Conservation (phyloP, 2,888 invertebrate species). For the Dolichopus griseipennis region DNA sequence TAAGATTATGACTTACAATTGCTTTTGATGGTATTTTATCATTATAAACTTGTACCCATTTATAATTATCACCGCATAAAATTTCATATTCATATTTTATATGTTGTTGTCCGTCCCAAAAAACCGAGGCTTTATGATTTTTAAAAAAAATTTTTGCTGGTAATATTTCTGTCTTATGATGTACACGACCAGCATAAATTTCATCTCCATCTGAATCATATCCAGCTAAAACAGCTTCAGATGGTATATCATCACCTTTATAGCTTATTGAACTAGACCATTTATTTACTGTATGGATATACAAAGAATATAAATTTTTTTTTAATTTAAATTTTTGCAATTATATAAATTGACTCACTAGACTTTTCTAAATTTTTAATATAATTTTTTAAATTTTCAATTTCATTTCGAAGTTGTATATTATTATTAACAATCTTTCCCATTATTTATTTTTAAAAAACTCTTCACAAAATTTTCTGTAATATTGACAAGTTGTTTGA, state of each 20-base stretch:
- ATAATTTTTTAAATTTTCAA: too few relatives aligned
- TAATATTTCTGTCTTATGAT: slow-evolving; percentile 53
- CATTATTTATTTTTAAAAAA: too few relatives aligned
- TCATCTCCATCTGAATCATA: slow-evolving; percentile 60
- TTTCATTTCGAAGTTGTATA: too few relatives aligned
- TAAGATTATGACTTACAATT: not conserved
- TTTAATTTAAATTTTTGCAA: too few relatives aligned
- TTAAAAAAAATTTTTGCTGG: slow-evolving; percentile 55
- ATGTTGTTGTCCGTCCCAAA: slow-evolving; percentile 54
- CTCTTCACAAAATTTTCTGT: too few relatives aligned
- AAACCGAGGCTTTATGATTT: slow-evolving; percentile 55
- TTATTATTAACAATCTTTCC: too few relatives aligned
- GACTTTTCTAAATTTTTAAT: too few relatives aligned
- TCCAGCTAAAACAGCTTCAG: slow-evolving; percentile 51
- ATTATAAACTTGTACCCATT: slow-evolving; percentile 54
- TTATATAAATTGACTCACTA: too few relatives aligned
- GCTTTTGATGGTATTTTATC: slow-evolving; percentile 50
- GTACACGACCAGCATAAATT: slow-evolving; percentile 65
- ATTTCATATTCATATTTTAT: slow-evolving; percentile 58
- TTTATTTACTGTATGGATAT: too few relatives aligned
- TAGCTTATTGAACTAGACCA: too few relatives aligned
- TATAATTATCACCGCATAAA: slow-evolving; percentile 53
- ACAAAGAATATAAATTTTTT: too few relatives aligned
- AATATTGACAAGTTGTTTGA: too few relatives aligned
- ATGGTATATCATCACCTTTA: slow-evolving; percentile 29